Conservation (phyloP, 1,140 invertebrate species). For the Ceratosolen solmsi region DNA sequence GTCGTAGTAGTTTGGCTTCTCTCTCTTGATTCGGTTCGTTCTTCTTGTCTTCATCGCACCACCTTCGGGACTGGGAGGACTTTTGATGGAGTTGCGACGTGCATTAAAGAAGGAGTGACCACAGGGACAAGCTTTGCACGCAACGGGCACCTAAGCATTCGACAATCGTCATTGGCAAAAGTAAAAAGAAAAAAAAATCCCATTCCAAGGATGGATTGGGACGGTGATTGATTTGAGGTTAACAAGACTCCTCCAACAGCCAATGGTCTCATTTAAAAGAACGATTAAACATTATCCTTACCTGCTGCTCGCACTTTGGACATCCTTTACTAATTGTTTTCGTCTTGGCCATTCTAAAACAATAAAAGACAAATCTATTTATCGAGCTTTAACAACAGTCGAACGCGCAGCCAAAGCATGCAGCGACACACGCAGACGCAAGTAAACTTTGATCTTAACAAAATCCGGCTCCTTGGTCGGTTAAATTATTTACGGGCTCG, state of each 20-base stretch:
- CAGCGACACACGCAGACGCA: conserved; percentile 1
- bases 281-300: conserved; percentile 64
- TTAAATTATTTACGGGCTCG: neutral
- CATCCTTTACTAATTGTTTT: conserved; percentile 78
- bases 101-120: conserved; percentile 85
- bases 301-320: conserved; percentile 78
- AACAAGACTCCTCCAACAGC: neutral
- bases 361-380: conserved; percentile 11
- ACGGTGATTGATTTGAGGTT: conserved; percentile 39
- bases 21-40: conserved; percentile 83
- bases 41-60: conserved; percentile 74
- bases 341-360: conserved; percentile 69
- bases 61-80: conserved; percentile 70
- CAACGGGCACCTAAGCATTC: conserved; percentile 80
- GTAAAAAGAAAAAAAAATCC: conserved; percentile 13
- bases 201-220: conserved; percentile 3
- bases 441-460: no score
- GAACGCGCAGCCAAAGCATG: no score
- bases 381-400: neutral
- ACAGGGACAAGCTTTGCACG: conserved; percentile 86
- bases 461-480: no score
- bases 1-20: conserved; percentile 89
- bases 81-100: conserved; percentile 75
- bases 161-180: conserved; percentile 22
- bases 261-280: conserved; percentile 19